phyloP scores from a whole-genome alignment of 2,888 invertebrate genomes.

The Geophilus truncorum region DNA sequence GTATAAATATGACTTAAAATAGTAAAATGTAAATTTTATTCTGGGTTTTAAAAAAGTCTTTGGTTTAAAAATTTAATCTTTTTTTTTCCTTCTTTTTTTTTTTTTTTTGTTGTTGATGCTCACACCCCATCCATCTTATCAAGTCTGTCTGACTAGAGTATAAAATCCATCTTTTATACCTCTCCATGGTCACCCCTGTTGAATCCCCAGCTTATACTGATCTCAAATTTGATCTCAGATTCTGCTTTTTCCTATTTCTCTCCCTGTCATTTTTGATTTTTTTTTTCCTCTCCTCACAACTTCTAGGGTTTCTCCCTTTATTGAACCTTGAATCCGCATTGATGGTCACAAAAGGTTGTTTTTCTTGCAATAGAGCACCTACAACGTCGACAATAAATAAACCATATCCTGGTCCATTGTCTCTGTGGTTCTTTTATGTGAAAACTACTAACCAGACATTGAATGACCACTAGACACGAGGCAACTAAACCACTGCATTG shows the following conservation, averaged over 20 bases:
- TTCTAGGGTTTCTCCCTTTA: background rate
- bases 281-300: background rate
- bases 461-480: background rate
- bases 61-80: no score
- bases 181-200: background rate
- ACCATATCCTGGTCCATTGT: background rate
- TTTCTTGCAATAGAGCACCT: background rate
- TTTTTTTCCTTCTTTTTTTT: no score
- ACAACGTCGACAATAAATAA: background rate
- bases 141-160: background rate
- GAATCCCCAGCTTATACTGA: background rate
- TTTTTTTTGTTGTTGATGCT: no score
- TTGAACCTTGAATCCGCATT: background rate
- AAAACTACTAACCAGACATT: background rate
- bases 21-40: no score
- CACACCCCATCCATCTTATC: no score
- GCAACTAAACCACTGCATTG: background rate
- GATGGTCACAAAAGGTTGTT: background rate
- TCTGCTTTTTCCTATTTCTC: no score
- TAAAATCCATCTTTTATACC: background rate
- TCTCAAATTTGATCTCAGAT: background rate
- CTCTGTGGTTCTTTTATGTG: background rate
- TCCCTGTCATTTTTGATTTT: no score
- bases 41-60: no score
- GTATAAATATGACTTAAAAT: no score